Evolutionary conservation across 1,140 invertebrate genomes (phyloP), one percentile per base, ranked within the genome.

Genomic region (Drosophila quadrilineata): DNA sequence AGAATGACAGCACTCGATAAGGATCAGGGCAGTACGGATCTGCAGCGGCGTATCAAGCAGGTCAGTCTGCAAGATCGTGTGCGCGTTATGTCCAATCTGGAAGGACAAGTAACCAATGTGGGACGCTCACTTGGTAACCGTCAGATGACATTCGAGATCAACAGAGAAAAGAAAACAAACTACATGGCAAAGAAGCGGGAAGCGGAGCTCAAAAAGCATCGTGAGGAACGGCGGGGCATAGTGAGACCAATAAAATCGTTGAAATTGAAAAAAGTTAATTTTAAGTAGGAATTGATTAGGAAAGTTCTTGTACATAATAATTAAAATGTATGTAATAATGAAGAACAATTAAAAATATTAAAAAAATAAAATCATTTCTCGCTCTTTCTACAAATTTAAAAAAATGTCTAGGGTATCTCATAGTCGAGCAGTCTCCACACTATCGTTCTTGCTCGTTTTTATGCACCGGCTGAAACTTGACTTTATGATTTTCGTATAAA

Each of bases 81-180:
- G 3, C 74, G 87, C 12, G 89, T 90, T 36, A 92, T 92, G 76
- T 92, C 93, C 76, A 91, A 89, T 19, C 76, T 90, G 14, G 89
- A 90, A n/a, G 85, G 92, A 0, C 92, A 92, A 69, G 90, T 93
- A 10, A 90, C 92, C 5, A 93, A 93, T 22, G 92, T 92, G 2
- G 91, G 93, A 8, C 92, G 93, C 10, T 85, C 82, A 0, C 63
- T 84, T 2, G 93, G 93, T 17, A 95, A 94, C 80, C 92, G 93
- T 57, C 94, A 96, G 90, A 95, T 97, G 93, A 95, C 94, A 10
- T 97, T 96, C 65, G 91, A 90, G 4, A 90, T 92, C 12, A 85
- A 88, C 36, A 70, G 62, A 19, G 71, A 76, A 10, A 92, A 92
- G 72, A 93, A 92, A 89, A 91, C 93, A 38, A 80, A 71, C 16